Percentiles rank a stretch among this genome's conserved stretches.
phyloP scores from a whole-genome alignment of 2,888 invertebrate genomes.

The Gisinianus flammeolus region DNA sequence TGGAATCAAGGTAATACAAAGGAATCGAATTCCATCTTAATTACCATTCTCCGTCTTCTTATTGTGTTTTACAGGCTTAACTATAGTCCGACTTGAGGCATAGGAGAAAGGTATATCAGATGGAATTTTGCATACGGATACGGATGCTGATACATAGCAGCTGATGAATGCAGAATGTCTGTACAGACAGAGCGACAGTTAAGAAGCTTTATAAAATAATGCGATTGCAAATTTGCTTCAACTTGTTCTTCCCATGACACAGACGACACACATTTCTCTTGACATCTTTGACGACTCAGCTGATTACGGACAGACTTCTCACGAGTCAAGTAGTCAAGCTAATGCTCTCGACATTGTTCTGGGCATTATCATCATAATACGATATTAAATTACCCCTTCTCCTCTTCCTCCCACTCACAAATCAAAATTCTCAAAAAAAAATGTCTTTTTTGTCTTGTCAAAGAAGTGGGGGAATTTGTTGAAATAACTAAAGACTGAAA shows the following conservation, averaged over 20 bases:
- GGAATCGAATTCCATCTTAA: too few relatives aligned
- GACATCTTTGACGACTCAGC: constrained; percentile 5
- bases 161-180: neutral
- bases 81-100: too few relatives aligned
- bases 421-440: neutral
- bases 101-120: too few relatives aligned
- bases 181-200: neutral
- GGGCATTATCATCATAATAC: neutral
- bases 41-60: too few relatives aligned
- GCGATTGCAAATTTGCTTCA: neutral
- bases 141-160: neutral
- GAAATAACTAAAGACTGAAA: too few relatives aligned
- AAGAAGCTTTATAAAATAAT: neutral
- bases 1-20: too few relatives aligned
- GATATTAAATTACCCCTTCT: neutral
- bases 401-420: neutral
- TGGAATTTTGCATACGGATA: too few relatives aligned
- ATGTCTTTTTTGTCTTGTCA: neutral
- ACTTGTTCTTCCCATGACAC: neutral
- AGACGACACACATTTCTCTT: neutral
- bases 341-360: neutral
- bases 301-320: neutral
- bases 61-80: too few relatives aligned
- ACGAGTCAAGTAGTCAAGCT: neutral
- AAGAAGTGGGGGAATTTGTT: neutral